Percentiles rank a stretch among this genome's conserved stretches.
These are phyloP conservation scores for Amphiura filiformis DNA, from an alignment of 35 echinoderm and acorn worm species.

Conservation along the genomic window DNA sequence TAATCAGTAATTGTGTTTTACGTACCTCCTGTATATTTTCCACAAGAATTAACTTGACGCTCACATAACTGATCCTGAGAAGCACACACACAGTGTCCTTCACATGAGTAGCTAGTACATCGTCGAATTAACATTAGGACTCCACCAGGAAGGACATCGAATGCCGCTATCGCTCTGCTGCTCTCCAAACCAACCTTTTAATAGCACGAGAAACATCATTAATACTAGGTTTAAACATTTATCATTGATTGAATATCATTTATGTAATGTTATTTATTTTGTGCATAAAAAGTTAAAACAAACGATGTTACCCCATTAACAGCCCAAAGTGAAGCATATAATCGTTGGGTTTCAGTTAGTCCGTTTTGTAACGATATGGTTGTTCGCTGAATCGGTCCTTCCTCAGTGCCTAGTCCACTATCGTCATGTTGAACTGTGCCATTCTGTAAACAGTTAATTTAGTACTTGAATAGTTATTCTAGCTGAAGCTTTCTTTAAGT, in stretches of 20 bases:
- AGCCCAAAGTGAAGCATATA: background rate
- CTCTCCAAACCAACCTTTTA: slow-evolving; percentile 4
- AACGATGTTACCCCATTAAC: slow-evolving; percentile 13
- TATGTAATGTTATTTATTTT: no score
- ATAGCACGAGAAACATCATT: background rate
- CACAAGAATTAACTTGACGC: background rate
- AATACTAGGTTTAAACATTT: background rate
- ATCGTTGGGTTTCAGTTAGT: background rate
- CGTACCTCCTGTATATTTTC: background rate
- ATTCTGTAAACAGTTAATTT: slow-evolving; percentile 12
- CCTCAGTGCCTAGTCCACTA: background rate
- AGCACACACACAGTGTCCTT: slow-evolving; percentile 9
- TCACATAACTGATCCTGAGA: background rate
- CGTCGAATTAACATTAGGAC: background rate
- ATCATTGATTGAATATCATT: no score
- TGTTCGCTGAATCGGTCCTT: background rate
- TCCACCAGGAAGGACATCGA: background rate
- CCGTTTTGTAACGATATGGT: slow-evolving; percentile 7
- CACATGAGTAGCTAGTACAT: background rate
- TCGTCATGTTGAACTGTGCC: slow-evolving; percentile 1
- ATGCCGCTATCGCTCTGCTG: background rate
- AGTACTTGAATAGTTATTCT: no score
- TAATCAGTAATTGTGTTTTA: no score
- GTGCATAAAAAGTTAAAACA: no score
- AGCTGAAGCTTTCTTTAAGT: no score